Conservation (phyloP, 2,113 vertebrate species). For the Proterorhinus semilunaris region DNA sequence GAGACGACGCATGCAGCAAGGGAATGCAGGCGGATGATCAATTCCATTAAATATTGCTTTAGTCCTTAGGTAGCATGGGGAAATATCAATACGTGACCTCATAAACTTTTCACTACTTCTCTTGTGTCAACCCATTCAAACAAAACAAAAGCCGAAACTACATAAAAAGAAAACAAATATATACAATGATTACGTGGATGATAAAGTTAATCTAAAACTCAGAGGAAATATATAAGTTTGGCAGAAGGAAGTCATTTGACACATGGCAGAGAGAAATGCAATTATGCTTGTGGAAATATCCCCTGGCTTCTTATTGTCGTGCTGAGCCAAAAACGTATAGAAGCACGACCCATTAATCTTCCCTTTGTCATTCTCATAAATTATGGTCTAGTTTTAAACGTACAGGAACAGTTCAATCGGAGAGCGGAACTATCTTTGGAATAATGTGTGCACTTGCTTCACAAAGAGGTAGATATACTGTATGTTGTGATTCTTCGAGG, state of each 20-base stretch:
- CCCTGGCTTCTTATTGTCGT: conserved; percentile 29
- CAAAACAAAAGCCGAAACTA: neutral
- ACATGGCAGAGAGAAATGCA: conserved; percentile 38
- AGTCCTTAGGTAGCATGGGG: too few species aligned
- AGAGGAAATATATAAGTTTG: conserved; percentile 30
- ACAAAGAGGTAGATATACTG: too few species aligned
- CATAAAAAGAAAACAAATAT: conserved; percentile 26
- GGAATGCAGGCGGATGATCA: conserved; percentile 21
- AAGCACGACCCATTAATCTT: neutral
- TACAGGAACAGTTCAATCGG: conserved; percentile 41
- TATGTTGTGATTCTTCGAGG: conserved; percentile 11
- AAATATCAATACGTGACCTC: too few species aligned
- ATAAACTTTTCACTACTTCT: too few species aligned
- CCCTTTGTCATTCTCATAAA: conserved; percentile 28
- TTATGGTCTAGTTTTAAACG: conserved; percentile 35
- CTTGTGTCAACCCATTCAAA: too few species aligned
- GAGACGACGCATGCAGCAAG: conserved; percentile 21
- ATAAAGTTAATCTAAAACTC: conserved; percentile 27
- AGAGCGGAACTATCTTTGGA: conserved; percentile 28
- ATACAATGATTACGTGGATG: conserved; percentile 44
- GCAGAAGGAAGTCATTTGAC: conserved; percentile 38
- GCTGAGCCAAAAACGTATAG: conserved; percentile 27
- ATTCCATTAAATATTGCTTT: neutral
- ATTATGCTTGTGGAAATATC: conserved; percentile 31
- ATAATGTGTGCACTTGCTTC: conserved; percentile 34